Evolutionary conservation across 2,113 vertebrate genomes (phyloP).

Genomic region (Ictalurus punctatus): DNA sequence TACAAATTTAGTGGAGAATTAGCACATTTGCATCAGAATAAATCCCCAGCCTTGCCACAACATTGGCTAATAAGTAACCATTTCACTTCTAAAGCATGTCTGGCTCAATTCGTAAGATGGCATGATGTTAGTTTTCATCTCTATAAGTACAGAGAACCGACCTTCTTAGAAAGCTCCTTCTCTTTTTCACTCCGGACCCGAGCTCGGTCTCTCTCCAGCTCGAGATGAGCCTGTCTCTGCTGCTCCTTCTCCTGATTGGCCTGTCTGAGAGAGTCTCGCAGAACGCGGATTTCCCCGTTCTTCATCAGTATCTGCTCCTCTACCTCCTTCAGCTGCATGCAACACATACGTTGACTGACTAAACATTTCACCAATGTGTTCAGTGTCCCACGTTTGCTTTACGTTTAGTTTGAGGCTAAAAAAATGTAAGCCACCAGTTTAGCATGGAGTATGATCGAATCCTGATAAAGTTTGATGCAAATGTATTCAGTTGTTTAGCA

Average conservation of each 20-base stretch:
- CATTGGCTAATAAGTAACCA: neutral
- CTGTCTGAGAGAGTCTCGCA: conserved; percentile 85
- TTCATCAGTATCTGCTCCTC: conserved; percentile 85
- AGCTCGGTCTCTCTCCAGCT: conserved; percentile 77
- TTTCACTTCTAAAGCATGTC: neutral
- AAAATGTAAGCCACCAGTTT: neutral
- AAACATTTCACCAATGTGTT: neutral
- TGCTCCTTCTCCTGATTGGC: conserved; percentile 80
- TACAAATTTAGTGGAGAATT: neutral
- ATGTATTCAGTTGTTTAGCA: neutral
- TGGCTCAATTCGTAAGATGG: neutral
- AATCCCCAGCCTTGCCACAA: neutral
- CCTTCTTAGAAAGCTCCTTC: conserved; percentile 89
- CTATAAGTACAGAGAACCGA: conserved; percentile 48
- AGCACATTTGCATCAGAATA: neutral
- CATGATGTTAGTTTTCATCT: neutral
- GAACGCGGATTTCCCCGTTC: conserved; percentile 91
- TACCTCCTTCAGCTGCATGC: conserved; percentile 81
- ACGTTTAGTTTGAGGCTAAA: neutral
- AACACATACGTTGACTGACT: neutral
- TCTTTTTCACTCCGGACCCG: conserved; percentile 80
- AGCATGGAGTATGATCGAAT: neutral
- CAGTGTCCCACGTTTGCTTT: neutral
- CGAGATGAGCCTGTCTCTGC: conserved; percentile 76
- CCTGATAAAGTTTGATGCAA: neutral